Base-by-base conservation (phyloP, 2,797 vertebrate species). In the Melopsittacus undulatus region DNA sequence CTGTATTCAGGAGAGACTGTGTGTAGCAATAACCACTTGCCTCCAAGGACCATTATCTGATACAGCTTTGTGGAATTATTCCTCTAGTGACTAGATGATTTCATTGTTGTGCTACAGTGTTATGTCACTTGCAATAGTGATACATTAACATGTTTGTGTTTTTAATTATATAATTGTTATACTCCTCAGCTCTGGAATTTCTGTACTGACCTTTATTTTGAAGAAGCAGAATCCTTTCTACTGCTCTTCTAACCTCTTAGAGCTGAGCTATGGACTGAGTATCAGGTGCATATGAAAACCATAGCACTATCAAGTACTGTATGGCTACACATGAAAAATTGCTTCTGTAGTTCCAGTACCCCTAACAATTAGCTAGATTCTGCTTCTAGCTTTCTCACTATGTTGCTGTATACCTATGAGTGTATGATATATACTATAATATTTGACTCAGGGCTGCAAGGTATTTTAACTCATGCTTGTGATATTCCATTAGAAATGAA, bases 121-220 rank as follows among this genome's bases (percentile, higher is more conserved):
- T 45, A 15, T 30, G 7, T 26, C 82, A 54, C 57, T 83, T 87
- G 11, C 7, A 61, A 43, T 81, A 74, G 80, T 36, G 7, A 38
- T 51, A 48, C 9, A 61, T 56, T 68, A 43, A 20, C 20, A 36
- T 23, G 3, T 2, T n/a, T 4, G 0, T 11, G 3, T 56, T 76
- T 74, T 63, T 73, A 42, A 30, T 73, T 40, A 59, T 57, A 19
- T 12, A 62, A 45, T 15, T n/a, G 0, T 30, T 83, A 34, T 59
- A 72, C 7, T 3, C 2, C 3, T 83, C 30, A 46, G 13, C 5
- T 81, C n/a, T 87, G 13, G 11, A n/a, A 51, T 83, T 69, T 67
- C n/a, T 72, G 14, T 46, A 23, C 38, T 73, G 29, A 79, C 6
- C 5, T 78, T 9, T 63, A 38, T 70, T 86, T 83, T 69, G 51